phyloP scores from a whole-genome alignment of 2,113 vertebrate species.

The Callocephalon fimbriatum region DNA sequence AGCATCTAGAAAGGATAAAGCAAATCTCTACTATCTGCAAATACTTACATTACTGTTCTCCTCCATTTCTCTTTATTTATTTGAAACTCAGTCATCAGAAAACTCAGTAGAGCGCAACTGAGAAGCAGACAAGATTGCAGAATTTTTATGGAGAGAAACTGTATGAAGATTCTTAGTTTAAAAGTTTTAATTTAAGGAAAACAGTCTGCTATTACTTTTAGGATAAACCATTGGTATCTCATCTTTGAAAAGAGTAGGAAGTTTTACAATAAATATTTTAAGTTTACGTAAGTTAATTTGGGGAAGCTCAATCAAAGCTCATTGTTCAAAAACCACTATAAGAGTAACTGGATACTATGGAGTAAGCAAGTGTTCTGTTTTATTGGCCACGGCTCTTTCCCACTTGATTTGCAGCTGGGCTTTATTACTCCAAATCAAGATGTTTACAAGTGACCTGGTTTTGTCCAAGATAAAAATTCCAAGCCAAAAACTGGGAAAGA shows the following conservation, averaged over 20 bases:
- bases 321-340: not conserved
- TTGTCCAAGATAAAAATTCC: not conserved
- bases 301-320: not conserved
- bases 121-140: not conserved
- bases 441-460: not conserved
- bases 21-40: not conserved
- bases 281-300: accelerated
- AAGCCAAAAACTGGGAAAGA: not conserved
- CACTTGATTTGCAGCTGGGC: not conserved
- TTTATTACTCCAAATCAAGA: not conserved
- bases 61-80: not conserved
- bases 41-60: not conserved
- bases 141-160: not conserved
- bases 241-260: not conserved
- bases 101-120: not conserved
- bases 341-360: not conserved
- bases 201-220: not conserved
- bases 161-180: not conserved
- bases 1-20: not conserved
- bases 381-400: not conserved
- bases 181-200: not conserved
- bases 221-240: not conserved
- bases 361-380: not conserved
- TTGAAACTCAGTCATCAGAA: not conserved
- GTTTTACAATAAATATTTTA: not conserved